A percentile compares a stretch with the other conserved stretches of the same genome.
These are phyloP conservation scores for Rallus crepitans DNA, from an alignment of 2,797 vertebrate genomes.

Conservation along the genomic window DNA sequence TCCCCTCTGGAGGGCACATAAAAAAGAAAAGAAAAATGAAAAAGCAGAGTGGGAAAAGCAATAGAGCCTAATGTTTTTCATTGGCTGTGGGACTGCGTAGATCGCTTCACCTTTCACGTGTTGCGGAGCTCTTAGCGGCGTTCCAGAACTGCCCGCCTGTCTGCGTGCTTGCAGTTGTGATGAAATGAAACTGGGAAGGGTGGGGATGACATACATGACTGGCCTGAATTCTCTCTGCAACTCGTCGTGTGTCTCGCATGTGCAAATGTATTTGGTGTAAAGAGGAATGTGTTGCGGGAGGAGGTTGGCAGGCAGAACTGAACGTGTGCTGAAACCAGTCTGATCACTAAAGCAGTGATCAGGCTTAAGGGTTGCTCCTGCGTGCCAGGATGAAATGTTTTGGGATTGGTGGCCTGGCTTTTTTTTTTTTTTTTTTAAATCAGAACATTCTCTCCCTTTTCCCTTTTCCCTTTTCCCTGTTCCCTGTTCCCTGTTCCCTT, in stretches of 20 bases:
- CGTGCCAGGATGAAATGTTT: not conserved
- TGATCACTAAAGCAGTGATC: not conserved
- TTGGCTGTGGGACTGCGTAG: not conserved
- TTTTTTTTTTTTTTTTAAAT: not conserved
- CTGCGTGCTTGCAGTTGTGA: not conserved
- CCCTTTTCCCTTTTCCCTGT: too few species aligned
- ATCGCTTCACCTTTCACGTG: not conserved
- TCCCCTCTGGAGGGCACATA: accelerated
- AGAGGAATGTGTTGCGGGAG: not conserved
- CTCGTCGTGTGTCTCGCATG: not conserved
- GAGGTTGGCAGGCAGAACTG: not conserved
- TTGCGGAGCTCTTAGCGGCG: not conserved
- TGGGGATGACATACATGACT: not conserved
- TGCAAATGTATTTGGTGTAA: not conserved
- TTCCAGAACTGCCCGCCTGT: not conserved
- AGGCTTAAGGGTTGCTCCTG: not conserved
- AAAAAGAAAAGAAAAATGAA: not conserved
- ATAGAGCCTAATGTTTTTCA: not conserved
- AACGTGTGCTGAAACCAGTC: not conserved
- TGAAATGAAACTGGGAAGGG: not conserved
- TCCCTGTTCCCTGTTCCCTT: too few species aligned
- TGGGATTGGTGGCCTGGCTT: not conserved
- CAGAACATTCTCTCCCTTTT: not conserved
- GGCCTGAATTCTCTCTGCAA: not conserved
- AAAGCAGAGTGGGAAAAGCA: not conserved